These are phyloP conservation scores for Ictalurus furcatus DNA, from an alignment of 2,113 vertebrate genomes.

Conservation along the genomic window DNA sequence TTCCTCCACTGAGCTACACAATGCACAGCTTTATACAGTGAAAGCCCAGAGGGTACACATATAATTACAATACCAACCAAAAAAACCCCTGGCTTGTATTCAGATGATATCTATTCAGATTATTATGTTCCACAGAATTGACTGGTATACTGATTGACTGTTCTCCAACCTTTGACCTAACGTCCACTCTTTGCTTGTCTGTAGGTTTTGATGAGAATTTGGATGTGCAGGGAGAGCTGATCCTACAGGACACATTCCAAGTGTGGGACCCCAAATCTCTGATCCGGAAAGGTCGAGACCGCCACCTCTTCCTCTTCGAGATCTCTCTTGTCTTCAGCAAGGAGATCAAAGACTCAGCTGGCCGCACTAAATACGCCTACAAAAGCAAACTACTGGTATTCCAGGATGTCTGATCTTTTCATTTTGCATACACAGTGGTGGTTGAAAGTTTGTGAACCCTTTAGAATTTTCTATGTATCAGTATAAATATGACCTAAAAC, in stretches of 20 bases:
- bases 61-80: neutral
- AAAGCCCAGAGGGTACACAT: neutral
- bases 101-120: neutral
- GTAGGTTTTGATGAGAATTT: conserved; percentile 96
- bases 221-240: conserved; percentile 95
- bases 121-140: neutral
- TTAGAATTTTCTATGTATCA: too few species aligned
- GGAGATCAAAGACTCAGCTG: conserved; percentile 97
- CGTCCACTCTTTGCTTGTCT: neutral
- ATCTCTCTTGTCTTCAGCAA: conserved; percentile 98
- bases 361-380: conserved; percentile 98
- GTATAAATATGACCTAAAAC: too few species aligned
- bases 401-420: neutral
- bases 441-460: too few species aligned
- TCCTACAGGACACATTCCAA: conserved; percentile 98
- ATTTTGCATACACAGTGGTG: neutral
- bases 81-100: neutral
- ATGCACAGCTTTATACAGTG: neutral
- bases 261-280: conserved; percentile 99
- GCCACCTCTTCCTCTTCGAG: conserved; percentile 98
- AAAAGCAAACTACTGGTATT: conserved; percentile 97
- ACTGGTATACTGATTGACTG: neutral
- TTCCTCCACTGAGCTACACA: neutral
- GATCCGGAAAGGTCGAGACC: conserved; percentile 94
- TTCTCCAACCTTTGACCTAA: neutral